A percentile compares a stretch with the other conserved stretches of the same genome.
Evolutionary conservation across 2,113 vertebrate genomes (phyloP).

Genomic region (Pseudorasbora parva): DNA sequence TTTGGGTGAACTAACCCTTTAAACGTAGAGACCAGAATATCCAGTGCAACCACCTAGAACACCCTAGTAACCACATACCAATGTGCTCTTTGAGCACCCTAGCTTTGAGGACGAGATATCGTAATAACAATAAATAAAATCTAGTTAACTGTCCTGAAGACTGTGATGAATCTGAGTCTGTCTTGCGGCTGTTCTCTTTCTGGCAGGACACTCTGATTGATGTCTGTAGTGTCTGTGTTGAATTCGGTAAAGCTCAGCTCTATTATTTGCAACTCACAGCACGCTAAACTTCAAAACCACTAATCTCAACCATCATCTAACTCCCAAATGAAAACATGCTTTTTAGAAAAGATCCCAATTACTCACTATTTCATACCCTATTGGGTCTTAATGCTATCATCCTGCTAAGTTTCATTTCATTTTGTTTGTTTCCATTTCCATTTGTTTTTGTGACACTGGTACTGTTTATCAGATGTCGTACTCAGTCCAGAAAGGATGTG

Average conservation of each 20-base stretch:
- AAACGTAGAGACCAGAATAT: not conserved
- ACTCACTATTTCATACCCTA: constrained; percentile 36
- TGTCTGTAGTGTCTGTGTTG: constrained; percentile 36
- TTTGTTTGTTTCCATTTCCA: constrained; percentile 13
- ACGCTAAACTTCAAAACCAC: constrained; percentile 32
- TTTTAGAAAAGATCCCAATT: constrained; percentile 19
- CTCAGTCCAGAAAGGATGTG: not conserved
- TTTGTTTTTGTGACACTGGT: not conserved
- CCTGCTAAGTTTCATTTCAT: constrained; percentile 1
- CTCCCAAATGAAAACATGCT: constrained; percentile 27
- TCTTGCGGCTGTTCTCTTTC: constrained; percentile 8
- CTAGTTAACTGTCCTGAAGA: constrained; percentile 1
- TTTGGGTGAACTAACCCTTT: too few species aligned
- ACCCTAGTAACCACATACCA: not conserved
- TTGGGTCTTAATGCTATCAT: constrained; percentile 32
- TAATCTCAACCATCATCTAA: constrained; percentile 40
- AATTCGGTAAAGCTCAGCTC: constrained; percentile 1
- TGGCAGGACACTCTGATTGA: constrained; percentile 10
- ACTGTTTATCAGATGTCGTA: not conserved
- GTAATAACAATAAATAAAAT: not conserved
- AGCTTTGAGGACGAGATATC: not conserved
- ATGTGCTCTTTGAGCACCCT: not conserved
- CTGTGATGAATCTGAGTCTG: constrained; percentile 6
- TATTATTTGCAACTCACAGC: constrained; percentile 36
- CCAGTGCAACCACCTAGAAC: not conserved